phyloP scores from a whole-genome alignment of 2,888 invertebrate species.

The Synanthedon vespiformis region DNA sequence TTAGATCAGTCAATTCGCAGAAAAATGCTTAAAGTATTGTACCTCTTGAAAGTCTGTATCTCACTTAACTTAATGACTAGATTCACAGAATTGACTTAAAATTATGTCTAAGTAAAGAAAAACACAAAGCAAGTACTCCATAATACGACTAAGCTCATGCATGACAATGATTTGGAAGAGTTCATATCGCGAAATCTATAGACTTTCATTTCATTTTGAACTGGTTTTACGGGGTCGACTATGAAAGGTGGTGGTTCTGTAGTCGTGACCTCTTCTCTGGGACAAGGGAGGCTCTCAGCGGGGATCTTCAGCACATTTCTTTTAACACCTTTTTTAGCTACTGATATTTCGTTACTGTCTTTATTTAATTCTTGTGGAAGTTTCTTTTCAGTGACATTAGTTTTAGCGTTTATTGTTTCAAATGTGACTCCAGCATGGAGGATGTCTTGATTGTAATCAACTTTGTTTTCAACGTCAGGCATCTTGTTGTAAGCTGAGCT shows the following conservation, averaged over 20 bases:
- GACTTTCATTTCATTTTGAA: slow-evolving; percentile 64
- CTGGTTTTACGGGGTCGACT: slow-evolving; percentile 51
- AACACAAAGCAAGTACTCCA: slow-evolving; percentile 43
- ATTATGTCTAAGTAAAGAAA: slow-evolving; percentile 42
- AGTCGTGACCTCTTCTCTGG: slow-evolving; percentile 40
- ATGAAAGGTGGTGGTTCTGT: slow-evolving; percentile 44
- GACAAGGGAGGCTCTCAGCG: slow-evolving; percentile 54
- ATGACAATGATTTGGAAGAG: neutral
- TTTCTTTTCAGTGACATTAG: slow-evolving; percentile 43
- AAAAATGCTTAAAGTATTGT: slow-evolving; percentile 8
- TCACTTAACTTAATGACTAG: slow-evolving; percentile 39
- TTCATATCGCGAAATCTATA: slow-evolving; percentile 43
- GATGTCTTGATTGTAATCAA: slow-evolving; percentile 47
- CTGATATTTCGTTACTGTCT: slow-evolving; percentile 11
- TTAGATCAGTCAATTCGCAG: too few species aligned
- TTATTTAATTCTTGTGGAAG: slow-evolving; percentile 29
- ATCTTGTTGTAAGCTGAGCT: slow-evolving; percentile 63
- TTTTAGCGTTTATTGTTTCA: slow-evolving; percentile 42
- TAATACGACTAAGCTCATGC: slow-evolving; percentile 23
- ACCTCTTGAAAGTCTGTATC: slow-evolving; percentile 34
- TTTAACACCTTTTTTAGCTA: slow-evolving; percentile 40
- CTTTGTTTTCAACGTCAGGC: slow-evolving; percentile 35
- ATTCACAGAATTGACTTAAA: slow-evolving; percentile 21
- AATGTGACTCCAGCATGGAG: slow-evolving; percentile 45
- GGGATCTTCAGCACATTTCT: slow-evolving; percentile 50